Percentiles rank a stretch among this genome's conserved stretches.
Conservation (phyloP, 2,888 invertebrate genomes). For the Trisateles emortualis region DNA sequence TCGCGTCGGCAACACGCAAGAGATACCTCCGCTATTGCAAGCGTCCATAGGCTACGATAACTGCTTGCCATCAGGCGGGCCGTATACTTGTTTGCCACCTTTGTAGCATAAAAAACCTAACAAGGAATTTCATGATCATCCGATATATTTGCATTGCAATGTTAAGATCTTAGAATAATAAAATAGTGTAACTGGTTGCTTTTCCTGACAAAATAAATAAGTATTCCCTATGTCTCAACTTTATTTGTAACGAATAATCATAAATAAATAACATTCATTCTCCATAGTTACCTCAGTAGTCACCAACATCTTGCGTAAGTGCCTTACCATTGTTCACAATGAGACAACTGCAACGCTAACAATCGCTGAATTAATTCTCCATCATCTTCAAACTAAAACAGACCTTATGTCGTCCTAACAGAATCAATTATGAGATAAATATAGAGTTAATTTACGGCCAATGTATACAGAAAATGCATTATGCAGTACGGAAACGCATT, state of each 20-base stretch:
- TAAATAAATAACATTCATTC: conserved; percentile 24
- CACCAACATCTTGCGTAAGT: conserved; percentile 47
- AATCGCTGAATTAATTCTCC: conserved; percentile 39
- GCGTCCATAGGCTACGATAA: too few species aligned
- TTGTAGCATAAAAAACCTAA: too few species aligned
- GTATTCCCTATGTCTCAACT: too few species aligned
- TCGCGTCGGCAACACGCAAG: too few species aligned
- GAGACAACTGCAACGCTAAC: conserved; percentile 47
- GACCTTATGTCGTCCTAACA: conserved; percentile 29
- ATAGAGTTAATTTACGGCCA: conserved; percentile 36
- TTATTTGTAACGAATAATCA: background rate
- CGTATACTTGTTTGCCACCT: too few species aligned
- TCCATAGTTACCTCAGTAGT: conserved; percentile 27
- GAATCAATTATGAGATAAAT: conserved; percentile 29
- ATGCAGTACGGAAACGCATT: conserved; percentile 61
- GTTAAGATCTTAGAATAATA: too few species aligned
- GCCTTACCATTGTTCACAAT: conserved; percentile 53
- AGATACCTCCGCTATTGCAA: too few species aligned
- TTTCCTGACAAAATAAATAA: too few species aligned
- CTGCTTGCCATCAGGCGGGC: too few species aligned
- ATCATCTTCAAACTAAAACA: conserved; percentile 25
- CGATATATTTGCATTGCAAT: too few species aligned
- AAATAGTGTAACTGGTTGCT: too few species aligned
- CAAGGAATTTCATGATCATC: too few species aligned
- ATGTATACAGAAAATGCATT: conserved; percentile 56